Evolutionary conservation across 2,888 invertebrate species (phyloP).

Genomic region (Alloplasta piceator): DNA sequence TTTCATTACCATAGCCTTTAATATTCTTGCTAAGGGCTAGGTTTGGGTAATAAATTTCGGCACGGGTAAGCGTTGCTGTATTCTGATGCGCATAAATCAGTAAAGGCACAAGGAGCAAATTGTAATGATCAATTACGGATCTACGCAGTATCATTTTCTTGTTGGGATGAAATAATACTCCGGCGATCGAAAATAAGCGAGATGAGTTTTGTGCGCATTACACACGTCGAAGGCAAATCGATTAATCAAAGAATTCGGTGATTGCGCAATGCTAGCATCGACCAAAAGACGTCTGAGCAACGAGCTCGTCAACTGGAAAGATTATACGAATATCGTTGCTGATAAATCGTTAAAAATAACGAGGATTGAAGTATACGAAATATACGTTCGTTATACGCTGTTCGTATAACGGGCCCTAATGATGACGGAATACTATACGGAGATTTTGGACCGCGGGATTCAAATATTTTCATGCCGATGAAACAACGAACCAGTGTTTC

Average conservation of each 20-base stretch:
- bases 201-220: conserved; percentile 1
- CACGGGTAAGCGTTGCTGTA: not conserved
- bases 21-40: too few relatives aligned
- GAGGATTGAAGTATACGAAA: not conserved
- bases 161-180: conserved; percentile 28
- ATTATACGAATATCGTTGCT: conserved; percentile 17
- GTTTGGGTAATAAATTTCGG: too few relatives aligned
- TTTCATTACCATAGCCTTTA: too few relatives aligned
- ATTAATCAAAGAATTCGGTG: conserved; percentile 39
- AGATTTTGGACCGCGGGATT: too few relatives aligned
- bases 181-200: conserved; percentile 18
- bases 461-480: conserved; percentile 12
- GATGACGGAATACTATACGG: not conserved
- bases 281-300: not conserved
- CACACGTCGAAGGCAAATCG: conserved; percentile 18
- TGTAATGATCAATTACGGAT: conserved; percentile 45
- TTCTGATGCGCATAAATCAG: not conserved
- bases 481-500: not conserved
- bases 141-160: conserved; percentile 34
- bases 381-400: not conserved
- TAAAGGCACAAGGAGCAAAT: not conserved
- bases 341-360: conserved; percentile 28
- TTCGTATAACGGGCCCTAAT: not conserved
- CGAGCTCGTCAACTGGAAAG: conserved; percentile 7
- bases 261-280: conserved; percentile 34